These are phyloP conservation scores for Neolamprologus brichardi DNA, from an alignment of 2,113 vertebrate genomes.

Conservation along the genomic window DNA sequence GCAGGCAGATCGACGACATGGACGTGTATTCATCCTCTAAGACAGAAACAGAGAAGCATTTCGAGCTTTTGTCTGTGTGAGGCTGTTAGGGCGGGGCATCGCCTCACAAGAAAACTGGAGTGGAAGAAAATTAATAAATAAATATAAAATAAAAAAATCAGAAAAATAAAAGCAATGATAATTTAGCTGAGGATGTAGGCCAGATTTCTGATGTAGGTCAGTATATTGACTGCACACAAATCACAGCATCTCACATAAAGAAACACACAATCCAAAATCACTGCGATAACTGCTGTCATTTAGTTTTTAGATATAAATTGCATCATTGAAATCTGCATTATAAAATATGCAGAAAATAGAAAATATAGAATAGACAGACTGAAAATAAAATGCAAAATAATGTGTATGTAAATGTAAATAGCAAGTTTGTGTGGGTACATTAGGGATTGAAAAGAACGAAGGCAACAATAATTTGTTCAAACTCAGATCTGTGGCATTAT, in stretches of 20 bases:
- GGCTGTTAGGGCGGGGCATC: not conserved
- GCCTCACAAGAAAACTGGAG: not conserved
- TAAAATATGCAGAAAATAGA: not conserved
- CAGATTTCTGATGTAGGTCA: not conserved
- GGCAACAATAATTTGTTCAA: rapidly evolving
- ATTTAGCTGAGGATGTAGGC: not conserved
- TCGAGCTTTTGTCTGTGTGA: not conserved
- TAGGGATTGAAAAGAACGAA: not conserved
- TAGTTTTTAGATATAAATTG: not conserved
- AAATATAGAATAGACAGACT: not conserved
- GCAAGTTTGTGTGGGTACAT: rapidly evolving
- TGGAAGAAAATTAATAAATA: not conserved
- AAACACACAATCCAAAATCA: not conserved
- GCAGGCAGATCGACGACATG: not conserved
- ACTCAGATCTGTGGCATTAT: not conserved
- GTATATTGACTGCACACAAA: rapidly evolving
- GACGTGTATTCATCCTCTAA: not conserved
- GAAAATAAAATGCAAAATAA: not conserved
- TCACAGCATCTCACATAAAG: not conserved
- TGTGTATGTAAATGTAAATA: not conserved
- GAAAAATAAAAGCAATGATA: rapidly evolving
- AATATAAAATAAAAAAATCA: rapidly evolving
- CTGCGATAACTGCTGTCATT: too few species aligned
- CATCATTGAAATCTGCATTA: not conserved
- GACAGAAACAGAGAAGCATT: not conserved